Conservation (phyloP, 2,888 invertebrate genomes). For the Stramonita haemastoma region DNA sequence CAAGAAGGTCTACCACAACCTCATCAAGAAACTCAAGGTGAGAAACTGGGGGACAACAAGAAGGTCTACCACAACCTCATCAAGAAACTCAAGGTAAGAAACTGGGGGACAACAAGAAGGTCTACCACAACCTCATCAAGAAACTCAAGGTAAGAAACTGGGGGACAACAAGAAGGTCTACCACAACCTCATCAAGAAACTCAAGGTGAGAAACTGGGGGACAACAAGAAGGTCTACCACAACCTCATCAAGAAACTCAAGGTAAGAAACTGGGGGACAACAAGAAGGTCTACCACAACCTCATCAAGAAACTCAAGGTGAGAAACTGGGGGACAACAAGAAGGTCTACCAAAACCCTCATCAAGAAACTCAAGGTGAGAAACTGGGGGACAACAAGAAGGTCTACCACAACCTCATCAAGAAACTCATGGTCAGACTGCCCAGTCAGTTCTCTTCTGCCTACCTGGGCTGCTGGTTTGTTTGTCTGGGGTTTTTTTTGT, state of each 20-base stretch:
- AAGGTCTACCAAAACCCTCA: constrained; percentile 95
- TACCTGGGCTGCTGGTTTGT: too few relatives aligned
- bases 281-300: constrained; percentile 92
- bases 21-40: constrained; percentile 95
- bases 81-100: constrained; percentile 90
- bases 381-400: constrained; percentile 85
- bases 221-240: constrained; percentile 93
- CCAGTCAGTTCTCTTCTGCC: too few relatives aligned
- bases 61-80: constrained; percentile 96
- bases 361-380: constrained; percentile 91
- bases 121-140: constrained; percentile 96
- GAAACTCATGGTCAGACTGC: constrained; percentile 83
- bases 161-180: constrained; percentile 91
- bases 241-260: constrained; percentile 96
- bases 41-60: constrained; percentile 83
- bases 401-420: constrained; percentile 96
- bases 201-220: constrained; percentile 81
- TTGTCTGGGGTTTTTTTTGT: too few relatives aligned
- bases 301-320: constrained; percentile 95
- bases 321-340: constrained; percentile 83
- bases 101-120: constrained; percentile 86
- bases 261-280: constrained; percentile 82
- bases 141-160: constrained; percentile 85
- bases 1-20: constrained; percentile 92
- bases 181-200: constrained; percentile 95